A percentile compares a stretch with the other conserved stretches of the same genome.
Evolutionary conservation across 2,888 invertebrate species (phyloP).

Genomic region (Osedax frankpressi): DNA sequence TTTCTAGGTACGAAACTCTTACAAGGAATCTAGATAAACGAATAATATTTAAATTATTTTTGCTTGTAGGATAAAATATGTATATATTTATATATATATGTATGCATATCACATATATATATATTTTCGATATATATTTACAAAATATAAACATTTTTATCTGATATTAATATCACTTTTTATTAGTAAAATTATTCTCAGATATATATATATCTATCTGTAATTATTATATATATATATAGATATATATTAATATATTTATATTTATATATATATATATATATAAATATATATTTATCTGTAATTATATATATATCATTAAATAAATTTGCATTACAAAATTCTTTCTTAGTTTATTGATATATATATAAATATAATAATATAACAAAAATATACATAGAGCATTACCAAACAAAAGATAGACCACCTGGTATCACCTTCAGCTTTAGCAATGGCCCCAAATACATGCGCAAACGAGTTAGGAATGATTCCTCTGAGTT

Average conservation of each 20-base stretch:
- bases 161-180: too few relatives aligned
- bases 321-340: background rate
- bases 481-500: slow-evolving; percentile 86
- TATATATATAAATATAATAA: too few relatives aligned
- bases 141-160: too few relatives aligned
- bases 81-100: too few relatives aligned
- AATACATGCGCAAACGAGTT: slow-evolving; percentile 98
- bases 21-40: slow-evolving; percentile 67
- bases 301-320: background rate
- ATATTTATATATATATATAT: background rate
- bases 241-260: background rate
- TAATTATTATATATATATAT: background rate
- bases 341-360: too few relatives aligned
- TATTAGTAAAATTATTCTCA: too few relatives aligned
- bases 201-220: too few relatives aligned
- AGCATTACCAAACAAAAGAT: too few relatives aligned
- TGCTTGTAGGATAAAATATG: too few relatives aligned
- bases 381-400: too few relatives aligned
- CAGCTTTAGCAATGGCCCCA: slow-evolving; percentile 86
- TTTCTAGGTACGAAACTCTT: slow-evolving; percentile 91
- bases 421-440: slow-evolving; percentile 77
- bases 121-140: too few relatives aligned
- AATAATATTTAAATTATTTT: too few relatives aligned
- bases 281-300: background rate
- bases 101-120: background rate